Conservation (phyloP, 2,113 vertebrate genomes). For the Grammomys surdaster region DNA sequence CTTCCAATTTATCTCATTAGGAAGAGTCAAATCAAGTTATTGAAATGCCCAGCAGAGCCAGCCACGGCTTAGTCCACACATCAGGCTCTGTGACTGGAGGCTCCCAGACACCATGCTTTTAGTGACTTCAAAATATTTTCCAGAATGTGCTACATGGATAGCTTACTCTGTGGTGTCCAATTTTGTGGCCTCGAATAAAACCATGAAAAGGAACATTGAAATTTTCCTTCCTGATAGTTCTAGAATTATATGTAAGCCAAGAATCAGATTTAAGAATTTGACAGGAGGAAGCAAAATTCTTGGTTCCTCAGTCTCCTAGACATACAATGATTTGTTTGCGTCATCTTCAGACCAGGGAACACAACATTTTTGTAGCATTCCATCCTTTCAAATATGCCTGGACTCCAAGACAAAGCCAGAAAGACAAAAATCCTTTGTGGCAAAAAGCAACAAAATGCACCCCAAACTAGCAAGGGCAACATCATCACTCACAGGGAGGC, state of each 20-base stretch:
- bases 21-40: not conserved
- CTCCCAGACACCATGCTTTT: fast-evolving
- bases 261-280: not conserved
- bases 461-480: fast-evolving
- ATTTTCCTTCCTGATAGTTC: not conserved
- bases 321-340: fast-evolving
- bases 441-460: fast-evolving
- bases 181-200: not conserved
- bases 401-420: fast-evolving
- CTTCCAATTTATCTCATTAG: not conserved
- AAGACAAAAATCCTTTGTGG: not conserved
- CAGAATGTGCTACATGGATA: not conserved
- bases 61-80: fast-evolving
- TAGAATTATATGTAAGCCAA: not conserved
- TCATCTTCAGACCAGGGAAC: fast-evolving
- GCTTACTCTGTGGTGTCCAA: not conserved
- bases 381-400: not conserved
- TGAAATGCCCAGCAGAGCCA: no score
- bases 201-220: not conserved
- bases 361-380: not conserved
- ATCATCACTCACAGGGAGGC: fast-evolving
- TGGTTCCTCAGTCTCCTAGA: fast-evolving
- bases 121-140: not conserved
- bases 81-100: fast-evolving
- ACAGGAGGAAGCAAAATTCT: fast-evolving